A percentile compares a stretch with the other conserved stretches of the same genome.
phyloP scores from a whole-genome alignment of 2,113 vertebrate genomes.

The Acanthochromis polyacanthus region DNA sequence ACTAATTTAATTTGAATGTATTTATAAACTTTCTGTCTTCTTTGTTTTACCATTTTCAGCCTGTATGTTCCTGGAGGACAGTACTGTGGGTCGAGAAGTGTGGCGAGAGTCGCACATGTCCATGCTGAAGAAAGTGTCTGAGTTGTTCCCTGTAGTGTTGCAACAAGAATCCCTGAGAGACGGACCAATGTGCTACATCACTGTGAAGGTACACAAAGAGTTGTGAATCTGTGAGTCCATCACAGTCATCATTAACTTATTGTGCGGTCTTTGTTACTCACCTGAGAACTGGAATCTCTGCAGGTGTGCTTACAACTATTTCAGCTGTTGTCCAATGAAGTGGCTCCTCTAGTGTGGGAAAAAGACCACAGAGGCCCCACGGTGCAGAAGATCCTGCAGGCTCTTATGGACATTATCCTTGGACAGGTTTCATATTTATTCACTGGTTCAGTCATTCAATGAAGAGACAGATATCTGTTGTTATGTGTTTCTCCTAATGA shows the following conservation, averaged over 20 bases:
- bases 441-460: neutral
- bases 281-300: slow-evolving; percentile 5
- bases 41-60: slow-evolving; percentile 71
- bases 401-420: slow-evolving; percentile 83
- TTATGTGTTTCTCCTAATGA: neutral
- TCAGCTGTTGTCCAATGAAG: slow-evolving; percentile 81
- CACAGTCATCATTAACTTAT: neutral
- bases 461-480: neutral
- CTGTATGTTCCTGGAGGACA: slow-evolving; percentile 90
- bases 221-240: neutral
- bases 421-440: slow-evolving; percentile 81
- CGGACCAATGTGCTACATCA: slow-evolving; percentile 76
- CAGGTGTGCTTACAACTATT: slow-evolving; percentile 92
- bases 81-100: slow-evolving; percentile 80
- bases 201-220: slow-evolving; percentile 85
- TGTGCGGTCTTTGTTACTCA: slow-evolving; percentile 8
- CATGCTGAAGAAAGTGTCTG: slow-evolving; percentile 79
- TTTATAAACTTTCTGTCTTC: neutral
- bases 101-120: slow-evolving; percentile 71
- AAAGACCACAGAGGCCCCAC: neutral
- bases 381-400: slow-evolving; percentile 83
- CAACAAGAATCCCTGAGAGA: slow-evolving; percentile 66
- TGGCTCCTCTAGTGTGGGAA: slow-evolving; percentile 84
- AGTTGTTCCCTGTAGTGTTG: slow-evolving; percentile 77
- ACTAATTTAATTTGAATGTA: neutral